These are phyloP conservation scores for Teleogryllus occipitalis DNA, from an alignment of 1,140 invertebrate species.

Conservation along the genomic window DNA sequence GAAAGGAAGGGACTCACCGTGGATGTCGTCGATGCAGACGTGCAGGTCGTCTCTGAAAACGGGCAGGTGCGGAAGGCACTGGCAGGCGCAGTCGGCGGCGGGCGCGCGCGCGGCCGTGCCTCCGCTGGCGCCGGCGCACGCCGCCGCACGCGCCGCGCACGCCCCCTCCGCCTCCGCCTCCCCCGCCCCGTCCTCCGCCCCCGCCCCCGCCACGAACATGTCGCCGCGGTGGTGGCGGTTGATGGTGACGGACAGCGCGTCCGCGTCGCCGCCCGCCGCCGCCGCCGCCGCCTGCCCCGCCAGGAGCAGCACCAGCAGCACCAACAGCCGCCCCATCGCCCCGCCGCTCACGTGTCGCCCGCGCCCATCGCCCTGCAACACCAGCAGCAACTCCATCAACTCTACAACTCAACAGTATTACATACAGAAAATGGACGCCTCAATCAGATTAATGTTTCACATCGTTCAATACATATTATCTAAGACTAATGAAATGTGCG, in stretches of 20 bases:
- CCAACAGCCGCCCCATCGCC: no score
- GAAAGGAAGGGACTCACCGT: conserved; percentile 42
- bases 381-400: no score
- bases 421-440: no score
- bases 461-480: no score
- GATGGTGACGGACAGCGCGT: conserved; percentile 21
- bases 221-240: conserved; percentile 24
- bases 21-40: conserved; percentile 61
- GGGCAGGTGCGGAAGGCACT: conserved; percentile 49
- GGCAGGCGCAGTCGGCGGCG: conserved; percentile 47
- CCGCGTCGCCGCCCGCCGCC: conserved; percentile 6
- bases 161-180: conserved; percentile 10
- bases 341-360: no score
- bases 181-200: background rate
- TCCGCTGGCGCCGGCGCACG: conserved; percentile 44
- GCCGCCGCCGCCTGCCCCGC: background rate
- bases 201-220: conserved; percentile 23
- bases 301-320: background rate
- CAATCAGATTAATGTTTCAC: no score
- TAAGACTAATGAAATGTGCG: no score
- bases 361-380: no score
- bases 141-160: conserved; percentile 37
- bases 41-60: conserved; percentile 59
- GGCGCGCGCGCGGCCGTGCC: conserved; percentile 40
- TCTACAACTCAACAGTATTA: no score